phyloP scores from a whole-genome alignment of 2,888 invertebrate species.

The Drosophila koepferae region DNA sequence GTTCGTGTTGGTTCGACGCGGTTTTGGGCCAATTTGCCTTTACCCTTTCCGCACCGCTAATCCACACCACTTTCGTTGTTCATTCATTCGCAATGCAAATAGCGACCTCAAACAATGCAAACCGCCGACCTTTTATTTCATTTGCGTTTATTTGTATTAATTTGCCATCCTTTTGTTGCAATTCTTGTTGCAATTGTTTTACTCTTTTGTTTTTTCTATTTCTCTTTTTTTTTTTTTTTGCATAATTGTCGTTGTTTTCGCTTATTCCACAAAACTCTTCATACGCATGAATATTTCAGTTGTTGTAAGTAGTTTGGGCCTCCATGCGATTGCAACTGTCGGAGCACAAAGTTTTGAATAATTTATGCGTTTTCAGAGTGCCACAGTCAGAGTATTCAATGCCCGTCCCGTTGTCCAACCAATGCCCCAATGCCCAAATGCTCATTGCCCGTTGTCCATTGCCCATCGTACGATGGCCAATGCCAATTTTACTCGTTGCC shows the following conservation, averaged over 20 bases:
- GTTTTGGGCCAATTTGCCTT: conserved; percentile 40
- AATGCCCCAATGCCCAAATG: conserved; percentile 21
- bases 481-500: conserved; percentile 39
- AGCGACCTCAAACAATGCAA: conserved; percentile 27
- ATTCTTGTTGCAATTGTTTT: conserved; percentile 15
- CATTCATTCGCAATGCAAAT: conserved; percentile 35
- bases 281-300: conserved; percentile 70
- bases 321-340: conserved; percentile 40
- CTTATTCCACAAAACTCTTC: background rate
- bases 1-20: conserved; percentile 17
- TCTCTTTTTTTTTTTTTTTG: conserved; percentile 31
- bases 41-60: conserved; percentile 15
- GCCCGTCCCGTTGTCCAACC: conserved; percentile 4
- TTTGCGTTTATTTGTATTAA: conserved; percentile 28
- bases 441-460: background rate
- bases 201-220: conserved; percentile 37
- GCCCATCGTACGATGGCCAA: conserved; percentile 22
- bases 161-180: conserved; percentile 15
- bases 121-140: conserved; percentile 30
- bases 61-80: conserved; percentile 9
- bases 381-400: conserved; percentile 39
- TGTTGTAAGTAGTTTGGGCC: conserved; percentile 31
- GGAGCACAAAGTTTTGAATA: conserved; percentile 63
- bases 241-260: conserved; percentile 49
- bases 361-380: conserved; percentile 58